Base-by-base conservation (phyloP, 2,888 invertebrate genomes). In the Liposcelis brunnea region DNA sequence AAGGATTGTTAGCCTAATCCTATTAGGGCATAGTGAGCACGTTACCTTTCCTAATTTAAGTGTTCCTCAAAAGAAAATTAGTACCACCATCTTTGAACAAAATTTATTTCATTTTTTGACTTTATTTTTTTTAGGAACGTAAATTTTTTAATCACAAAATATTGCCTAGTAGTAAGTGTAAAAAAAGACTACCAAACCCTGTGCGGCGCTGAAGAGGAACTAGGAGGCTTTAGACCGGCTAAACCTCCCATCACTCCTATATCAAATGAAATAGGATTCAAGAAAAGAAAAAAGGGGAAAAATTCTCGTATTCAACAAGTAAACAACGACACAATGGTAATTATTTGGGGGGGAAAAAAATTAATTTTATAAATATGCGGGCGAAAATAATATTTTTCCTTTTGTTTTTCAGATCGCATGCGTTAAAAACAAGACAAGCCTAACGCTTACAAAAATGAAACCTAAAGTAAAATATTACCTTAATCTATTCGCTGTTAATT, bases 401-500 rank as follows among this genome's bases (percentile, higher is more conserved):
- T 12, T 10, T 16, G 8, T 10, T 44, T 46, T 48, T 11, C 45
- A 51, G 51, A 57, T 70, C 40, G 61, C 62, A 8, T 71, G 71
- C 53, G 64, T 71, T 1, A 68, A 67, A 14, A 56, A 58, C 10
- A 64, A 64, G 49, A 71, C 66, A 2, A 65, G 66, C 51, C 68
- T 66, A 55, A 66, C 66, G 8, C 57, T 70, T 46, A 59, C 60
- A 33, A 61, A 67, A 48, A 57, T 70, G 16, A 59, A 61, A 46
- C 62, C 64, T 21, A 68, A 67, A 14, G 49, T 52, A 35, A 48
- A 57, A 19, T 74, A 74, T 54, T 68, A 63, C 55, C 64, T 73
- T 45, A 67, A 71, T 54, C 61, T 74, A 14, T 74, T 71, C 56
- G 68, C 69, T 2, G 61, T 67, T 16, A 68, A 72, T 53, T 61